Conservation (phyloP, 2,797 vertebrate genomes). For the Todus mexicanus region DNA sequence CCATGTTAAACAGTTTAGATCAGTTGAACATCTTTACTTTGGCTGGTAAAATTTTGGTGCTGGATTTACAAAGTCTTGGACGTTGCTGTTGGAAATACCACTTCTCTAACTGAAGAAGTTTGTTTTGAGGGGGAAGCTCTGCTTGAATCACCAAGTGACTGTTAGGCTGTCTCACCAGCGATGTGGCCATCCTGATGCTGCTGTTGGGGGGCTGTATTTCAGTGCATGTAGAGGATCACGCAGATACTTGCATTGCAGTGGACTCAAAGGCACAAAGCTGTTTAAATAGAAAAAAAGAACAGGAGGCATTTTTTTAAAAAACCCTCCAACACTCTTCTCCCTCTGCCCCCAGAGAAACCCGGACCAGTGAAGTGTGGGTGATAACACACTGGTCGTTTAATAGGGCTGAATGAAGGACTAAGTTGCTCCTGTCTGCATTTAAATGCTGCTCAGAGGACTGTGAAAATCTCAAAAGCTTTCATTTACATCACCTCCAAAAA, state of each 20-base stretch:
- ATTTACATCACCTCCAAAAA: neutral
- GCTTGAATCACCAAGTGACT: neutral
- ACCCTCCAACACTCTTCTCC: neutral
- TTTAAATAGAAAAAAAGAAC: neutral
- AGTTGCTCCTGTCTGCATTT: neutral
- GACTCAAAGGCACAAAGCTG: neutral
- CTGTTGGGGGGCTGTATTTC: neutral
- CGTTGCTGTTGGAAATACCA: neutral
- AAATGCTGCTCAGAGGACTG: neutral
- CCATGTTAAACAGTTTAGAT: neutral
- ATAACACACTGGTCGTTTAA: neutral
- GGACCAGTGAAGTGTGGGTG: neutral
- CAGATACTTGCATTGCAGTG: neutral
- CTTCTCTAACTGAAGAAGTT: neutral
- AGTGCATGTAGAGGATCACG: accelerated
- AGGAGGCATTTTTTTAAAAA: neutral
- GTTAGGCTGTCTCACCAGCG: accelerated
- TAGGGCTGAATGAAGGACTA: neutral
- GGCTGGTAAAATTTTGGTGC: neutral
- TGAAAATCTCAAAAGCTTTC: neutral
- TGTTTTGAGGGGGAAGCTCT: neutral
- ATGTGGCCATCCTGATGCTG: accelerated
- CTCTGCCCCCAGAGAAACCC: neutral
- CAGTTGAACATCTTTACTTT: neutral
- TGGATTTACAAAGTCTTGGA: neutral